Base-by-base conservation (phyloP, 2,797 vertebrate species). In the Sylvilagus floridanus region DNA sequence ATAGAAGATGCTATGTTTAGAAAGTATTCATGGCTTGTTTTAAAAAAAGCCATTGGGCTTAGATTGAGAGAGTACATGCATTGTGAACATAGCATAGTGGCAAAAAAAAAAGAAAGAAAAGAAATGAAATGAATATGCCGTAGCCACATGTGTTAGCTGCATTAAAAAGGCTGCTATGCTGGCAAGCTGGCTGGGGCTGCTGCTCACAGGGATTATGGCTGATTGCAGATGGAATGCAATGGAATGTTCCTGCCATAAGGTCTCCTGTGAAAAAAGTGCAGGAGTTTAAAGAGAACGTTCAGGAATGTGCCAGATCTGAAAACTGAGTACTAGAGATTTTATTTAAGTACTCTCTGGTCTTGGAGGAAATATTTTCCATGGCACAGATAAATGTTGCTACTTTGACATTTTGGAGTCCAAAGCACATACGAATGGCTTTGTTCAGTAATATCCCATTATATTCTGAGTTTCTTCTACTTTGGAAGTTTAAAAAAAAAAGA, bases 221-320 rank as follows among this genome's bases (percentile, higher is more conserved):
- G 4, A 92, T 52, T 97, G 95, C 97, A 97, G 94, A 95, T 94
- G 94, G 96, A 96, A 91, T 96, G 93, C 65, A 37, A 32, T 75
- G 75, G 93, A 96, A 69, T 72, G 89, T 73, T 95, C 19, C 88
- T 96, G 88, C 94, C 84, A 42, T 14, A 57, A 94, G 75, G 62
- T 92, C 82, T 92, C 14, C 81, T 63, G 86, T 83, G 94, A 75
- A 84, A 57, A 88, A 42, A 72, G 81, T 37, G 82, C 72, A 90
- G 69, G 50, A 35, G 81, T 69, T 69, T 28, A 63, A 92, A 89
- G 77, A 57, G 62, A 35, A 82, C 90, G 92, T 83, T 78, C 32
- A 90, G 86, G 72, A 94, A 57, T 26, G 47, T 81, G 86, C 84
- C 63, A 72, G 32, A 83, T 78, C 79, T 71, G 79, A 92, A 81